Evolutionary conservation across 2,113 vertebrate species (phyloP).

Genomic region (Xiphias gladius): DNA sequence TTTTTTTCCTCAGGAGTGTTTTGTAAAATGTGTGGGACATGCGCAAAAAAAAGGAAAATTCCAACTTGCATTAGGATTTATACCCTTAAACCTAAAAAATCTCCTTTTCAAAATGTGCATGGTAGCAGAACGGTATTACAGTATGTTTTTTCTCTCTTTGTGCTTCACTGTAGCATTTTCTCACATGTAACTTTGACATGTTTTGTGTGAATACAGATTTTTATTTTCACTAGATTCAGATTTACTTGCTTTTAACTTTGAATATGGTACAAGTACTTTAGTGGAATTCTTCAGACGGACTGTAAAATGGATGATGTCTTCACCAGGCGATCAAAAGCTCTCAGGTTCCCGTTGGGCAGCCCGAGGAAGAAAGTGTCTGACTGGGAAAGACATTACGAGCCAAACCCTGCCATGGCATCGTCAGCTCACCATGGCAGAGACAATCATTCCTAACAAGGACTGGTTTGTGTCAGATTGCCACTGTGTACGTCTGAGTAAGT

Average conservation of each 20-base stretch:
- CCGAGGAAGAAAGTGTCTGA: constrained; percentile 38
- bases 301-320: constrained; percentile 75
- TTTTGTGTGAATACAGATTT: constrained; percentile 12
- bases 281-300: constrained; percentile 60
- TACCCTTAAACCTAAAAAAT: neutral
- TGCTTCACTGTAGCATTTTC: neutral
- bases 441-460: constrained; percentile 40
- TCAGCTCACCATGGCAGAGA: constrained; percentile 33
- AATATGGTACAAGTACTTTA: constrained; percentile 21
- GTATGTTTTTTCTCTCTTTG: neutral
- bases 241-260: constrained; percentile 14
- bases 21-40: neutral
- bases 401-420: constrained; percentile 37
- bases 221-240: constrained; percentile 25
- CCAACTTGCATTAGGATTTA: neutral
- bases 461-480: constrained; percentile 45
- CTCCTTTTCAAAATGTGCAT: neutral
- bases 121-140: neutral
- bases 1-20: constrained; percentile 14
- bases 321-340: constrained; percentile 59
- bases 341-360: constrained; percentile 60
- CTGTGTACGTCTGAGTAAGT: neutral
- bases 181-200: neutral
- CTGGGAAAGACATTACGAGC: constrained; percentile 70
- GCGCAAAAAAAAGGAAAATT: neutral